phyloP scores from a whole-genome alignment of 2,113 vertebrate genomes.

The Forbesichthys papilliferus region DNA sequence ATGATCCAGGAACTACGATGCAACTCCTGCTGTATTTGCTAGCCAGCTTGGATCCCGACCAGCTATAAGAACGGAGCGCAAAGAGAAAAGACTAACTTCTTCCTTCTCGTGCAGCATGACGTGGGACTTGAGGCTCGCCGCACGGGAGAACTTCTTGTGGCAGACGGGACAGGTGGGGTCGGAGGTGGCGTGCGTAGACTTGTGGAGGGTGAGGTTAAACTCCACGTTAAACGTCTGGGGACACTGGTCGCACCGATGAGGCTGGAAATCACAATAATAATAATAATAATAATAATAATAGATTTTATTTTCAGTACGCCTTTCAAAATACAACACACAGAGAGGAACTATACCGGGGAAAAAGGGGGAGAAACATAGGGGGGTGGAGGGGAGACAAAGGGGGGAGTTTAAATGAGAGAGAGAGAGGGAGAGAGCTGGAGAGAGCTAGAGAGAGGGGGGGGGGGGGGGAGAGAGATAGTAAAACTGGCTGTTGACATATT shows the following conservation, averaged over 20 bases:
- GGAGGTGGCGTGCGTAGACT: slow-evolving; percentile 88
- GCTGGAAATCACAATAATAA: slow-evolving; percentile 69
- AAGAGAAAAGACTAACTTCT: slow-evolving; percentile 79
- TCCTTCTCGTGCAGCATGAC: slow-evolving; percentile 97
- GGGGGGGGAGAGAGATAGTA: not conserved
- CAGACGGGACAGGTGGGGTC: slow-evolving; percentile 93
- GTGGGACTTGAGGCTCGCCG: slow-evolving; percentile 97
- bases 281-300: too few relatives aligned
- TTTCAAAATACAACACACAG: not conserved
- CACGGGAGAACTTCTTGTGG: slow-evolving; percentile 92
- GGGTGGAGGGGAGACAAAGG: not conserved
- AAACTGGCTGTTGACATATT: not conserved
- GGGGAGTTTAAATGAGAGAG: too few relatives aligned
- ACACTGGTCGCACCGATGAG: slow-evolving; percentile 94
- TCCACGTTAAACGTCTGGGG: slow-evolving; percentile 95
- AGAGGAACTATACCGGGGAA: not conserved
- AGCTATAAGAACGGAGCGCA: not conserved
- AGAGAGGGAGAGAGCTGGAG: too few relatives aligned
- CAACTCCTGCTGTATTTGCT: too few relatives aligned
- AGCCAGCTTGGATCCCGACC: too few relatives aligned
- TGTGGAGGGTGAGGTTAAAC: slow-evolving; percentile 95
- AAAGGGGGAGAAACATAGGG: too few relatives aligned
- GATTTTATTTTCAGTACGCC: too few relatives aligned
- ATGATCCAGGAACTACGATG: too few relatives aligned
- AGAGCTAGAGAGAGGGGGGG: not conserved